These are phyloP conservation scores for Anguilla rostrata DNA, from an alignment of 2,113 vertebrate genomes.

Conservation along the genomic window DNA sequence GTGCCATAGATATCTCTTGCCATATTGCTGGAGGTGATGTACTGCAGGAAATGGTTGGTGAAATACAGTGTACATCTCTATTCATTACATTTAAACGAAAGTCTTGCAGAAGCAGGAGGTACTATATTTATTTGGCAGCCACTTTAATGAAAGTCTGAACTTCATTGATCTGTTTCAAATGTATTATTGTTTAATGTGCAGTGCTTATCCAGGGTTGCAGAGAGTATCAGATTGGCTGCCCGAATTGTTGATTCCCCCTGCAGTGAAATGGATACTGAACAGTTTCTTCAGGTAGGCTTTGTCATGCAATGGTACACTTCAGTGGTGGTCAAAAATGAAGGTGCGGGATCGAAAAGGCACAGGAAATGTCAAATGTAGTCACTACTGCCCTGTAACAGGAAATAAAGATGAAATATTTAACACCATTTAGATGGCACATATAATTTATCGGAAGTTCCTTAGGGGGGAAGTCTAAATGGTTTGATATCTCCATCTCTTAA, in stretches of 20 bases:
- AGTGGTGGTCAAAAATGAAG: background rate
- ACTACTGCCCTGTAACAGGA: background rate
- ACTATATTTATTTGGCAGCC: too few relatives aligned
- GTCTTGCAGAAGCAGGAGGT: too few relatives aligned
- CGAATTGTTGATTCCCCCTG: conserved; percentile 34
- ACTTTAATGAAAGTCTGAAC: background rate
- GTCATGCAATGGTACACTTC: background rate
- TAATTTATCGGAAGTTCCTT: too few relatives aligned
- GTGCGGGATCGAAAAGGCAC: too few relatives aligned
- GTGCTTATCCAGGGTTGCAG: conserved; percentile 28
- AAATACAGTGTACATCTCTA: too few relatives aligned
- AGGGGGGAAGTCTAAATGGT: too few relatives aligned
- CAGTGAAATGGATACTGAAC: conserved; percentile 36
- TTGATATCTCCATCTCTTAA: background rate
- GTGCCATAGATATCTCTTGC: too few relatives aligned
- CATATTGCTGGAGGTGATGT: too few relatives aligned
- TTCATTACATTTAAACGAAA: too few relatives aligned
- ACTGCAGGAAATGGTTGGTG: too few relatives aligned
- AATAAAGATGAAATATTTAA: background rate
- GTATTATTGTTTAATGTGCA: conserved; percentile 8
- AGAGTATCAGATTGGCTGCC: conserved; percentile 27
- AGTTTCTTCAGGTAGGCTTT: conserved; percentile 28
- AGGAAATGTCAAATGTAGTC: background rate
- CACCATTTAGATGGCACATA: too few relatives aligned
- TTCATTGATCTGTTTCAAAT: background rate